phyloP scores from a whole-genome alignment of 2,888 invertebrate genomes.

The Meloe dianella region DNA sequence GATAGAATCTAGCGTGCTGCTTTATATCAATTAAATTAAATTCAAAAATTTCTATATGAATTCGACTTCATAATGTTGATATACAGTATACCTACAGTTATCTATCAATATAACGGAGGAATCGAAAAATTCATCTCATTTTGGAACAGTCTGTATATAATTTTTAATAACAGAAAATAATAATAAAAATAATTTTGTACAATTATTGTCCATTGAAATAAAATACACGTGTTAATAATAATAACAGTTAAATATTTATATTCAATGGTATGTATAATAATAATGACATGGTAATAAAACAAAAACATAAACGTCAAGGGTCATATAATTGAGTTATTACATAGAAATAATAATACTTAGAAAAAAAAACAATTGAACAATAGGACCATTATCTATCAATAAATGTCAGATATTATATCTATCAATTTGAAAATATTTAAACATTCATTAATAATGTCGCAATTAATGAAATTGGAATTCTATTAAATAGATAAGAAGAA shows the following conservation, averaged over 20 bases:
- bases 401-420: conserved; percentile 21
- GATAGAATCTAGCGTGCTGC: conserved; percentile 3
- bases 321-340: conserved; percentile 35
- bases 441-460: too few relatives aligned
- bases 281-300: conserved; percentile 24
- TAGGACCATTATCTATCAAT: conserved; percentile 34
- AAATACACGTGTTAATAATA: neutral
- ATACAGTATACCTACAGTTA: too few relatives aligned
- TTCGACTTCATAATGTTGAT: too few relatives aligned
- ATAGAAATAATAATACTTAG: neutral
- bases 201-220: neutral
- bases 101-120: too few relatives aligned
- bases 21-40: conserved; percentile 1
- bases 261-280: neutral
- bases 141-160: too few relatives aligned
- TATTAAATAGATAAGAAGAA: too few relatives aligned
- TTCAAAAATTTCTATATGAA: too few relatives aligned
- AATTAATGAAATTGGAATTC: too few relatives aligned
- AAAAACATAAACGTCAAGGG: conserved; percentile 23
- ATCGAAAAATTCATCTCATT: too few relatives aligned
- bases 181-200: neutral
- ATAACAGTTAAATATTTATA: neutral
- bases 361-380: conserved; percentile 24
- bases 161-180: neutral
- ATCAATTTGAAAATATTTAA: neutral